Conservation (phyloP, 2,888 invertebrate genomes). For the Cryptocephalus moraei region DNA sequence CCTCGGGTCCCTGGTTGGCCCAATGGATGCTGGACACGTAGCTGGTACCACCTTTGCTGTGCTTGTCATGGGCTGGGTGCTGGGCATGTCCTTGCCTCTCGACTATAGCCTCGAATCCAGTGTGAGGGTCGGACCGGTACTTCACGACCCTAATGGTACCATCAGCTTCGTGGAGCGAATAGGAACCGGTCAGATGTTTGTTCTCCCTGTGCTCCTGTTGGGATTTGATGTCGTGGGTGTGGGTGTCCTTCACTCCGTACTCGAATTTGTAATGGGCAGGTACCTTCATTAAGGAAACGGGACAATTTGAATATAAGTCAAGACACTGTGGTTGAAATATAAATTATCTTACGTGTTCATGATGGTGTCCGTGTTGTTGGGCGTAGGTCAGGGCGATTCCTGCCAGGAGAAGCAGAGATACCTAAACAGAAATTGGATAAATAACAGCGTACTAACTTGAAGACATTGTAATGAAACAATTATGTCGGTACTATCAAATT, state of each 20-base stretch:
- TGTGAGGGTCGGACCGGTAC: conserved; percentile 22
- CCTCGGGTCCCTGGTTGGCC: conserved; percentile 11
- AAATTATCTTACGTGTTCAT: too few relatives aligned
- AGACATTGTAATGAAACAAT: too few relatives aligned
- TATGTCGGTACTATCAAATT: too few relatives aligned
- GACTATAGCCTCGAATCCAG: conserved; percentile 23
- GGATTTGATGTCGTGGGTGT: conserved; percentile 33
- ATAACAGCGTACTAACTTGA: too few relatives aligned
- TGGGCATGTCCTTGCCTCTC: conserved; percentile 20
- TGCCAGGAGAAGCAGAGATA: too few relatives aligned
- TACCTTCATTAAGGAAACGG: conserved; percentile 1
- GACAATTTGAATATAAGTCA: too few relatives aligned
- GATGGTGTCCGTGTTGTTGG: too few relatives aligned
- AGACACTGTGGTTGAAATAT: too few relatives aligned
- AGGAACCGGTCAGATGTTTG: conserved; percentile 31
- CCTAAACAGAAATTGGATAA: too few relatives aligned
- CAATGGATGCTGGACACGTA: conserved; percentile 22
- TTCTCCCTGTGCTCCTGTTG: conserved; percentile 34
- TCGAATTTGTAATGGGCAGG: conserved; percentile 29
- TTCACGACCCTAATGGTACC: conserved; percentile 33
- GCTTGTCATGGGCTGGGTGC: conserved; percentile 19
- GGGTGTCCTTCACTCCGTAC: conserved; percentile 35
- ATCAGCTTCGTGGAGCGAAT: conserved; percentile 33
- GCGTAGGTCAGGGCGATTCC: too few relatives aligned
- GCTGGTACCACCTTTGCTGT: conserved; percentile 22